Evolutionary conservation across 2,113 vertebrate genomes (phyloP).

Genomic region (Corydoras sp.): DNA sequence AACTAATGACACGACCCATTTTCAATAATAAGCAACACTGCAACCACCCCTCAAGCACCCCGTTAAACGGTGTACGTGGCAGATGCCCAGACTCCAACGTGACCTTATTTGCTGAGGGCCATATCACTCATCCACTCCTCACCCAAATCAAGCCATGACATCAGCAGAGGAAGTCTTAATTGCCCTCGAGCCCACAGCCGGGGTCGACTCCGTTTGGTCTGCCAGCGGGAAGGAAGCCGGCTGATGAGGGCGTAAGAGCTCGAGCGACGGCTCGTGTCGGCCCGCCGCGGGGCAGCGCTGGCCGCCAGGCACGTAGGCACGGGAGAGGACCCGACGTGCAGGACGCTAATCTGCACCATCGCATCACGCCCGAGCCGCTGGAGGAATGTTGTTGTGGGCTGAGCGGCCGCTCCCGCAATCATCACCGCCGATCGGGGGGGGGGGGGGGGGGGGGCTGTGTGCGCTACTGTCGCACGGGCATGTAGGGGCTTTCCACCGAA

Average conservation of each 20-base stretch:
- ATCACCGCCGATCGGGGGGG: slow-evolving; percentile 33
- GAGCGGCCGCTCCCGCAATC: slow-evolving; percentile 36
- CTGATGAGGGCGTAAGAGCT: slow-evolving; percentile 40
- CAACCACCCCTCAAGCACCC: no score
- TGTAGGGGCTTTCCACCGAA: slow-evolving; percentile 35
- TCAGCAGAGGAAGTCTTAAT: slow-evolving; percentile 31
- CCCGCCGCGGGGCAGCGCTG: slow-evolving; percentile 25
- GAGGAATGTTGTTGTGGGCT: slow-evolving; percentile 46
- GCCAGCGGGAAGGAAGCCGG: slow-evolving; percentile 34
- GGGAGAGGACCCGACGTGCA: slow-evolving; percentile 29
- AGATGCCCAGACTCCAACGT: no score
- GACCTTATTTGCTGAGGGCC: background rate
- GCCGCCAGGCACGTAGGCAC: slow-evolving; percentile 44
- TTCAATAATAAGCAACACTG: no score
- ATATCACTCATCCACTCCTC: slow-evolving; percentile 12
- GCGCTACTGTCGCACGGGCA: slow-evolving; percentile 18
- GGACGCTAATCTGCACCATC: slow-evolving; percentile 42
- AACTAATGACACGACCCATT: no score
- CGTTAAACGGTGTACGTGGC: no score
- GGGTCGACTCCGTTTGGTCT: slow-evolving; percentile 21
- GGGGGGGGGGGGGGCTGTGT: slow-evolving; percentile 1
- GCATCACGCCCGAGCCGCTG: slow-evolving; percentile 11
- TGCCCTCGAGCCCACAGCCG: slow-evolving; percentile 12
- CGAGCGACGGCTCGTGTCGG: slow-evolving; percentile 21
- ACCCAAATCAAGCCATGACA: slow-evolving; percentile 9